Evolutionary conservation across 2,797 vertebrate genomes (phyloP).

Genomic region (Pelochelys cantorii): DNA sequence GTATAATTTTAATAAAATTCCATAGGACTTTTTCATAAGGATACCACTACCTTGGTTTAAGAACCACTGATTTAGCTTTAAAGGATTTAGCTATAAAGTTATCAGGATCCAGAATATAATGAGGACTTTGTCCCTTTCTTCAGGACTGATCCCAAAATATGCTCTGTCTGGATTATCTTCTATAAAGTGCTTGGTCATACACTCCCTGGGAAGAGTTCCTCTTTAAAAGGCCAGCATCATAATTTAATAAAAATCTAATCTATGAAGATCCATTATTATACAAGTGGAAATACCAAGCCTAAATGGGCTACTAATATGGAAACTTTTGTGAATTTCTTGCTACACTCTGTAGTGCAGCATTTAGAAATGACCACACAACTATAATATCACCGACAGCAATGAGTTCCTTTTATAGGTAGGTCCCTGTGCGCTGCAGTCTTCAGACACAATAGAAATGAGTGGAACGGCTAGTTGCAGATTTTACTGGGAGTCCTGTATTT

Average conservation of each 20-base stretch:
- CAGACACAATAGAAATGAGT: conserved; percentile 46
- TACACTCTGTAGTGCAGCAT: conserved; percentile 36
- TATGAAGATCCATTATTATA: conserved; percentile 54
- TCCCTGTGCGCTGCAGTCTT: conserved; percentile 44
- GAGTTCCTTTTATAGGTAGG: conserved; percentile 58
- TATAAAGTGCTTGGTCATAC: conserved; percentile 16
- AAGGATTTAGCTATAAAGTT: conserved; percentile 7
- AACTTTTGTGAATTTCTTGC: conserved; percentile 51
- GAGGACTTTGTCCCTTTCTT: conserved; percentile 37
- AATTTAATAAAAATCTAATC: conserved; percentile 70
- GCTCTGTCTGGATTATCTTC: conserved; percentile 21
- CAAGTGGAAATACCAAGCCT: conserved; percentile 53
- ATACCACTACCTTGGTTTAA: background rate
- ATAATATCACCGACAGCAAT: conserved; percentile 61
- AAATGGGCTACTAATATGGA: conserved; percentile 56
- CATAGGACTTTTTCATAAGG: background rate
- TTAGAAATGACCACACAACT: conserved; percentile 71
- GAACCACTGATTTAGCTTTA: conserved; percentile 24
- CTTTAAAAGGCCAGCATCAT: conserved; percentile 39
- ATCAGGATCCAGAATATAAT: conserved; percentile 49
- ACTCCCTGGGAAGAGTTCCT: conserved; percentile 15
- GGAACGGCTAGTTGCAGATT: conserved; percentile 44
- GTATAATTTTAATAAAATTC: background rate
- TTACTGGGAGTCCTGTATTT: conserved; percentile 38
- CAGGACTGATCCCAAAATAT: conserved; percentile 29